Conservation (phyloP, 2,797 vertebrate species). For the Erithacus rubecula region DNA sequence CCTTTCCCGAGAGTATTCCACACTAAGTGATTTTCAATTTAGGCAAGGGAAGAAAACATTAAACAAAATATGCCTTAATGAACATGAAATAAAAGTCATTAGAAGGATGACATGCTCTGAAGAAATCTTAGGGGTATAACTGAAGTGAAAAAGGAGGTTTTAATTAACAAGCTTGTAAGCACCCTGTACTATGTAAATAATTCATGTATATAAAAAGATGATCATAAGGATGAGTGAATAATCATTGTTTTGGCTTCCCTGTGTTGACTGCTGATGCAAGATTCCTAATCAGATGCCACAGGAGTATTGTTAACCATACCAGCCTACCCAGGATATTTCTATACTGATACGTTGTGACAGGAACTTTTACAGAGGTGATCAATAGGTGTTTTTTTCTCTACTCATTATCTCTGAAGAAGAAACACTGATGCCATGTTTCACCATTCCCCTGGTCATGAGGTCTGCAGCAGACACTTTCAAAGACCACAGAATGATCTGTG, state of each 20-base stretch:
- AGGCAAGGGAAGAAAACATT: not conserved
- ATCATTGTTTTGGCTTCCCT: not conserved
- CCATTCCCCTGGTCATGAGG: not conserved
- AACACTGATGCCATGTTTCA: not conserved
- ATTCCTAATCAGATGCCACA: not conserved
- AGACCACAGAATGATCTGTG: not conserved
- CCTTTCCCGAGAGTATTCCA: not conserved
- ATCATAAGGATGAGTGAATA: slow-evolving; percentile 12
- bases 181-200: slow-evolving; percentile 38
- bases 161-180: slow-evolving; percentile 25
- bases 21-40: not conserved
- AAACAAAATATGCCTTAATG: not conserved
- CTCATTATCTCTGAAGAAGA: not conserved
- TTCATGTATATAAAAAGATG: slow-evolving; percentile 25
- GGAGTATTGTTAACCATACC: not conserved
- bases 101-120: not conserved
- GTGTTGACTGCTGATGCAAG: not conserved
- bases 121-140: not conserved
- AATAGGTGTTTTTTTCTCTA: not conserved
- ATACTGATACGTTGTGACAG: not conserved
- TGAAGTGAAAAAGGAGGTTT: not conserved
- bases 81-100: slow-evolving; percentile 12
- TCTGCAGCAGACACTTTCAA: not conserved
- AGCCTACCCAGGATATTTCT: not conserved
- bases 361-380: not conserved